Percentiles rank a stretch among this genome's conserved stretches.
These are phyloP conservation scores for Saguinus imperator DNA, from an alignment of 2,113 vertebrate genomes.

Conservation along the genomic window DNA sequence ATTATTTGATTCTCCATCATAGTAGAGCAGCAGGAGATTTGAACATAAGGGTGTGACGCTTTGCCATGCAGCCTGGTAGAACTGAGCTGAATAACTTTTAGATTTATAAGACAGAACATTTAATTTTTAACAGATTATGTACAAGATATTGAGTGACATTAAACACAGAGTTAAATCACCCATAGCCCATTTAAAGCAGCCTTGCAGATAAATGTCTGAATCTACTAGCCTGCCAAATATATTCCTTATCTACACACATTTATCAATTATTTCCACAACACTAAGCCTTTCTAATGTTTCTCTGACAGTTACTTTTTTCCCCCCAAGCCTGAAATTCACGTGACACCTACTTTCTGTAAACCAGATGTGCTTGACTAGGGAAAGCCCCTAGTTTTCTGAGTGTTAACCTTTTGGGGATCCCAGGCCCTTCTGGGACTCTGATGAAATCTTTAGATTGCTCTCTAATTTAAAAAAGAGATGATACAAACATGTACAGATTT, in stretches of 20 bases:
- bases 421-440: background rate
- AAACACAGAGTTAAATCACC: conserved; percentile 74
- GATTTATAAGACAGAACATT: conserved; percentile 64
- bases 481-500: background rate
- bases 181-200: conserved; percentile 66
- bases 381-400: background rate
- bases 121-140: conserved; percentile 77
- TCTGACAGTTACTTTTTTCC: background rate
- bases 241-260: conserved; percentile 65
- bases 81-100: conserved; percentile 44
- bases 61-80: background rate
- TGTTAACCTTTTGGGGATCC: conserved; percentile 16
- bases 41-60: background rate
- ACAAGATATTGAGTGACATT: conserved; percentile 67
- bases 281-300: conserved; percentile 48
- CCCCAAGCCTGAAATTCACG: conserved; percentile 25
- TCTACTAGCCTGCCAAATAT: conserved; percentile 61
- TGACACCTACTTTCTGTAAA: conserved; percentile 2
- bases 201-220: conserved; percentile 70
- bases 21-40: background rate
- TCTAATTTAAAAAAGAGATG: background rate
- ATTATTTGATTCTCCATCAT: background rate
- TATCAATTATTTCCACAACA: conserved; percentile 64
- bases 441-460: background rate
- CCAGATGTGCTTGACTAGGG: background rate